phyloP scores from a whole-genome alignment of 2,888 invertebrate species.

The Nephrocerus scutellatus region DNA sequence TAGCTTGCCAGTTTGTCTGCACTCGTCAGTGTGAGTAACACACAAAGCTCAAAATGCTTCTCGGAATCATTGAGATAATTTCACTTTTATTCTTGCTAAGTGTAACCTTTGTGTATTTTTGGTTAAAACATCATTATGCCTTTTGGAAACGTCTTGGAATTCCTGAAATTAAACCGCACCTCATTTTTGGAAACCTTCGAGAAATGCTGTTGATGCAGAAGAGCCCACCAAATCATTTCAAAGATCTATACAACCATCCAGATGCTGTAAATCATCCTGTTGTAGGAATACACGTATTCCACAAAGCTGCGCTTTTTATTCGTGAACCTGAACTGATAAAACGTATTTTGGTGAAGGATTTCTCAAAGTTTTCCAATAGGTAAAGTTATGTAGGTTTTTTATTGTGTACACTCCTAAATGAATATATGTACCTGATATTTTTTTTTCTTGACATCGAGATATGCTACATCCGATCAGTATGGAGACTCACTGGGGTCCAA shows the following conservation, averaged over 20 bases:
- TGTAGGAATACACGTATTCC: slow-evolving; percentile 47
- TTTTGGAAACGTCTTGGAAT: slow-evolving; percentile 42
- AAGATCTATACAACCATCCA: slow-evolving; percentile 42
- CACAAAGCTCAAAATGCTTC: too few species aligned
- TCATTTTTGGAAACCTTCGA: slow-evolving; percentile 46
- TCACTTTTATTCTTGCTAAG: slow-evolving; percentile 18
- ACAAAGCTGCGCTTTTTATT: slow-evolving; percentile 46
- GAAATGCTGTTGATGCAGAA: slow-evolving; percentile 38
- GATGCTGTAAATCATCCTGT: slow-evolving; percentile 32
- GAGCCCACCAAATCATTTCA: slow-evolving; percentile 38
- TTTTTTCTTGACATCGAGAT: slow-evolving; percentile 20
- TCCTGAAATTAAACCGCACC: slow-evolving; percentile 37
- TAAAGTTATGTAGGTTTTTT: slow-evolving; percentile 7
- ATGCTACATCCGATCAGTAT: slow-evolving; percentile 38
- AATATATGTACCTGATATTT: background rate
- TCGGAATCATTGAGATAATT: too few species aligned
- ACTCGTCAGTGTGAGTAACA: too few species aligned
- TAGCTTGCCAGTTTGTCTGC: too few species aligned
- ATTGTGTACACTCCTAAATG: too few species aligned
- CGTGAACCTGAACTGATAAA: slow-evolving; percentile 49
- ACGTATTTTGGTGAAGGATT: slow-evolving; percentile 48
- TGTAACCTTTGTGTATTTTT: slow-evolving; percentile 13
- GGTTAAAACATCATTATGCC: slow-evolving; percentile 27
- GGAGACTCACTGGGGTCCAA: slow-evolving; percentile 46
- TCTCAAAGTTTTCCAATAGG: slow-evolving; percentile 46